Conservation (phyloP, 2,113 vertebrate genomes). For the Toxotes chatareus region DNA sequence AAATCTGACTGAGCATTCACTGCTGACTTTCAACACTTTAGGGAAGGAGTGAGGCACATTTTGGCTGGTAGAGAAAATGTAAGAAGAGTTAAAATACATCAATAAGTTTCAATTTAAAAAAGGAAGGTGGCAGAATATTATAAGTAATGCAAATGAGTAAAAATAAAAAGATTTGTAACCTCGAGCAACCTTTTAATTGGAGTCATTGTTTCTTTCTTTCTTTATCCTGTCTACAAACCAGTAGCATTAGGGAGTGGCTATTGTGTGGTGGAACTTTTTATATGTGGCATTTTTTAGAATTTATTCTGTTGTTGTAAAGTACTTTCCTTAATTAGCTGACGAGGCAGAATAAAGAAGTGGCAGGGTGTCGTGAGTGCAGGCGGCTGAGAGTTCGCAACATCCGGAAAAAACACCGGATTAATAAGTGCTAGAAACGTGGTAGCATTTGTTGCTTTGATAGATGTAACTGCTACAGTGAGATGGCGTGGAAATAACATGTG, state of each 20-base stretch:
- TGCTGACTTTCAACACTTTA: background rate
- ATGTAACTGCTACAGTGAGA: background rate
- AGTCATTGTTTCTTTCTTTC: background rate
- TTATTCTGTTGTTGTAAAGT: slow-evolving; percentile 11
- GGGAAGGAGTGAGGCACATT: too few relatives aligned
- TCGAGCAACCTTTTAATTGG: background rate
- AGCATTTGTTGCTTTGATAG: background rate
- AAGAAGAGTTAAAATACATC: background rate
- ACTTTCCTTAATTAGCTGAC: slow-evolving; percentile 48
- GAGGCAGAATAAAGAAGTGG: background rate
- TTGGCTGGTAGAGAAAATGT: background rate
- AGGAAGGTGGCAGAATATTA: background rate
- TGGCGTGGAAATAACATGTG: background rate
- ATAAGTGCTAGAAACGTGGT: slow-evolving; percentile 12
- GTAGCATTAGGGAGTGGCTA: background rate
- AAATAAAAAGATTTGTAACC: background rate
- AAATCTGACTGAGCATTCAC: background rate
- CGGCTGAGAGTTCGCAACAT: slow-evolving; percentile 20
- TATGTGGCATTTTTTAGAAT: slow-evolving; percentile 5
- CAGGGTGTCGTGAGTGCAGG: background rate
- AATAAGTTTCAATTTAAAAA: background rate
- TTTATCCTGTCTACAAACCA: background rate
- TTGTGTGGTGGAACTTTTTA: background rate
- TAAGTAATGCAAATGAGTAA: background rate
- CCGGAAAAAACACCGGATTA: background rate